Percentiles rank a stretch among this genome's conserved stretches.
Evolutionary conservation across 2,113 vertebrate genomes (phyloP).

Genomic region (Theristicus caerulescens): DNA sequence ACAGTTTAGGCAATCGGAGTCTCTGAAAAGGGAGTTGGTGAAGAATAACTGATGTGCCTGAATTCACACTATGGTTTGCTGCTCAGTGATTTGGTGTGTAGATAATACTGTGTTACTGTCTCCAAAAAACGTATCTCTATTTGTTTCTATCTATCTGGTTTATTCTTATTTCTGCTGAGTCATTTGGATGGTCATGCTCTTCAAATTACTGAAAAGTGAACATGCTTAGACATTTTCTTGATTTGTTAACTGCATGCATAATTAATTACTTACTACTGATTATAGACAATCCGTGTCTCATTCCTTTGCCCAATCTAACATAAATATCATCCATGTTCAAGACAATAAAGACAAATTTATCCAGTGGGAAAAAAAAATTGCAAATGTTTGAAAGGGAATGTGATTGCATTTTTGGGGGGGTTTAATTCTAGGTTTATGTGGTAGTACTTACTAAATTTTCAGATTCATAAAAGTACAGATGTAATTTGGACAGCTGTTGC

Average conservation of each 20-base stretch:
- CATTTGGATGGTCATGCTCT: not conserved
- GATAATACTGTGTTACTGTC: not conserved
- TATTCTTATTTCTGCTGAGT: not conserved
- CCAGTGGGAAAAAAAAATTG: not conserved
- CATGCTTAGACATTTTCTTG: not conserved
- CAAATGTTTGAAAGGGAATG: not conserved
- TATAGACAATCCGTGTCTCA: not conserved
- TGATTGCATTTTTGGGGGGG: no score
- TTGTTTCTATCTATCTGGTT: not conserved
- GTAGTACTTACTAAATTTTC: not conserved
- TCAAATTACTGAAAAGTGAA: not conserved
- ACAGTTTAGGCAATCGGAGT: not conserved
- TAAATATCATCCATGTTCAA: not conserved
- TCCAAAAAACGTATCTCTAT: rapidly evolving
- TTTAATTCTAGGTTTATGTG: not conserved
- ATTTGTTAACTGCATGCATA: not conserved
- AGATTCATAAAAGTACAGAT: not conserved
- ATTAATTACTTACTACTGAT: not conserved
- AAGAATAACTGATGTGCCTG: not conserved
- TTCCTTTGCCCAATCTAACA: not conserved
- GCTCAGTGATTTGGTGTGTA: not conserved
- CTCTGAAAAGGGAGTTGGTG: not conserved
- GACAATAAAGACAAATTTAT: not conserved
- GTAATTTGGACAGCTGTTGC: not conserved
- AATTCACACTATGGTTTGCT: not conserved